These are phyloP conservation scores for Agonum fuliginosum DNA, from an alignment of 2,888 invertebrate species.

Conservation along the genomic window DNA sequence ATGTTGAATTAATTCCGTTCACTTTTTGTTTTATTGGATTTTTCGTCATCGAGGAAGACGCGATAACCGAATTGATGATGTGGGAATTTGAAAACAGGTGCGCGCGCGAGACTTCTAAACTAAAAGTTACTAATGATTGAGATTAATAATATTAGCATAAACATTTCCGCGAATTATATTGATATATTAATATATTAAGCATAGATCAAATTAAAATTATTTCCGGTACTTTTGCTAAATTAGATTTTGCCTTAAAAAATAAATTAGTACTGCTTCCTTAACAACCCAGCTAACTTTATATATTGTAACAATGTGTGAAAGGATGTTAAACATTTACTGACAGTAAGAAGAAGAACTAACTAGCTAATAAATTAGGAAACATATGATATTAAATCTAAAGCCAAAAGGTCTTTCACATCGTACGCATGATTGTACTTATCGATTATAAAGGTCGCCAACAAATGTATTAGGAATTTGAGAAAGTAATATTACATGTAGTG, in stretches of 20 bases:
- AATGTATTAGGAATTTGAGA: slow-evolving; percentile 15
- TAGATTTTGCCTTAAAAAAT: too few relatives aligned
- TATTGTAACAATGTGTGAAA: not conserved
- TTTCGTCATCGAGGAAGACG: slow-evolving; percentile 1
- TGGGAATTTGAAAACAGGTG: slow-evolving; percentile 25
- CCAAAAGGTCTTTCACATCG: slow-evolving; percentile 23
- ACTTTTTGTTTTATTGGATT: slow-evolving; percentile 42
- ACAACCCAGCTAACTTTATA: too few relatives aligned
- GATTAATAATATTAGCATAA: not conserved
- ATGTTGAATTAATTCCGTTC: slow-evolving; percentile 54
- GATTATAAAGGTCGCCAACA: slow-evolving; percentile 12
- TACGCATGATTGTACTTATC: slow-evolving; percentile 5
- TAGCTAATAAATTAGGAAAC: slow-evolving; percentile 9
- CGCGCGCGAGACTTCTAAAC: slow-evolving; percentile 1
- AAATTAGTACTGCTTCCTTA: too few relatives aligned
- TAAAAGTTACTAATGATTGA: not conserved
- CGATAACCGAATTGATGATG: slow-evolving; percentile 3
- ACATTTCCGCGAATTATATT: not conserved
- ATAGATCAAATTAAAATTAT: too few relatives aligned
- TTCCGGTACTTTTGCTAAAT: too few relatives aligned
- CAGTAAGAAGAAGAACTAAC: not conserved
- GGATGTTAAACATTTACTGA: slow-evolving; percentile 6
- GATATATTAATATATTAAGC: not conserved
- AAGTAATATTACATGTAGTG: slow-evolving; percentile 11
- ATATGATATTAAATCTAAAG: slow-evolving; percentile 34